Conservation (phyloP, 2,888 invertebrate genomes). For the Anarsia innoxiella region DNA sequence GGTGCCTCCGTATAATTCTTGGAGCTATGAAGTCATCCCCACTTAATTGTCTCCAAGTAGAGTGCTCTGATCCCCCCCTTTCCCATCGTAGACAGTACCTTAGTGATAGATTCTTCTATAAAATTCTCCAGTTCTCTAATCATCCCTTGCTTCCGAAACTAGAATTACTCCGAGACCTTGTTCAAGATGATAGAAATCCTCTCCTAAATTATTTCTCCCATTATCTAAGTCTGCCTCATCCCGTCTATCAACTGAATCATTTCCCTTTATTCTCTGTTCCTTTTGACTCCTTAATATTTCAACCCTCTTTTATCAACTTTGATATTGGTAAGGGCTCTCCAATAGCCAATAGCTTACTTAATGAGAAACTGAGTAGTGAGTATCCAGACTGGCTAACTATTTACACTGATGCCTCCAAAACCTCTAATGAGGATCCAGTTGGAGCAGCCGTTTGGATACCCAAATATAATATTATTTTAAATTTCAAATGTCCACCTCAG, state of each 20-base stretch:
- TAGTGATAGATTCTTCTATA: constrained; percentile 7
- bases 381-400: neutral
- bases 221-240: neutral
- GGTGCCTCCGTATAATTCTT: constrained; percentile 16
- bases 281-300: neutral
- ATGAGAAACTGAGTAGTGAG: neutral
- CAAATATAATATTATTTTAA: neutral
- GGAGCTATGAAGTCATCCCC: constrained; percentile 26
- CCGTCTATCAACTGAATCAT: neutral
- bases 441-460: constrained; percentile 9
- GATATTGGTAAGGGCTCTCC: neutral
- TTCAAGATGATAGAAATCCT: neutral
- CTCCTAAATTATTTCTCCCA: neutral
- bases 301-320: neutral
- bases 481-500: constrained; percentile 1
- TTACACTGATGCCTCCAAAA: constrained; percentile 5
- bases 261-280: constrained; percentile 1
- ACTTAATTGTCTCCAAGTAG: constrained; percentile 14
- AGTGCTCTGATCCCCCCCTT: constrained; percentile 13
- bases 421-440: neutral
- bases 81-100: constrained; percentile 7
- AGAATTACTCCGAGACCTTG: neutral
- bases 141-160: constrained; percentile 2
- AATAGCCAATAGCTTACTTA: neutral
- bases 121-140: neutral